These are phyloP conservation scores for Ephestia elutella DNA, from an alignment of 1,140 invertebrate species.

Conservation along the genomic window DNA sequence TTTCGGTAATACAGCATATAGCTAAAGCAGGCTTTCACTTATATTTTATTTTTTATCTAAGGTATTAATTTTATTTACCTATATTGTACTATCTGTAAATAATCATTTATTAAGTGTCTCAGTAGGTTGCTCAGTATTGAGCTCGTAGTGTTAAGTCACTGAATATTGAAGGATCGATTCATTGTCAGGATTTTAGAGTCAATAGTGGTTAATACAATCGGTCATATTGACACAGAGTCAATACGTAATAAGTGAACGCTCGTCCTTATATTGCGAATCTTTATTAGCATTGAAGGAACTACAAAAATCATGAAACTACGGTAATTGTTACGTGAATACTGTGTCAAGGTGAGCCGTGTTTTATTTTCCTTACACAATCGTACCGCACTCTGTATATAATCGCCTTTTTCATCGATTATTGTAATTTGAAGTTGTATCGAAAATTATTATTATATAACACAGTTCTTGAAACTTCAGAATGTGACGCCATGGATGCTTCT, in stretches of 20 bases:
- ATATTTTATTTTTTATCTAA: neutral
- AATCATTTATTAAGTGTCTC: constrained; percentile 10
- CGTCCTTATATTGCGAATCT: neutral
- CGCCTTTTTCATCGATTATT: constrained; percentile 22
- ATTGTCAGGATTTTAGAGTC: constrained; percentile 4
- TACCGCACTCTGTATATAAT: constrained; percentile 45
- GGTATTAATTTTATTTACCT: constrained; percentile 2
- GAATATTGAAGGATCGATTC: constrained; percentile 8
- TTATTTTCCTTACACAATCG: constrained; percentile 29
- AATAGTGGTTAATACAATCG: constrained; percentile 1
- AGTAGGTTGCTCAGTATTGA: neutral
- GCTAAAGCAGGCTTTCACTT: neutral
- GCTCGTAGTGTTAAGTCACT: neutral
- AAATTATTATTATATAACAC: constrained; percentile 10
- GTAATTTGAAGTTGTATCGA: constrained; percentile 13
- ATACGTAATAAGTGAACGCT: neutral
- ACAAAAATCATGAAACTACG: constrained; percentile 4
- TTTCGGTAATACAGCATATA: neutral
- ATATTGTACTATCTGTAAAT: constrained; percentile 2
- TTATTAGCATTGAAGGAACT: constrained; percentile 1
- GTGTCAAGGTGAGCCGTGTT: constrained; percentile 37
- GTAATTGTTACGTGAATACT: constrained; percentile 33
- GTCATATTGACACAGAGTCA: constrained; percentile 10
- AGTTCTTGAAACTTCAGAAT: constrained; percentile 8
- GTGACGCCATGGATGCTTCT: constrained; percentile 5